Evolutionary conservation across 2,113 vertebrate species (phyloP).

Genomic region (Brienomyrus longianalis): DNA sequence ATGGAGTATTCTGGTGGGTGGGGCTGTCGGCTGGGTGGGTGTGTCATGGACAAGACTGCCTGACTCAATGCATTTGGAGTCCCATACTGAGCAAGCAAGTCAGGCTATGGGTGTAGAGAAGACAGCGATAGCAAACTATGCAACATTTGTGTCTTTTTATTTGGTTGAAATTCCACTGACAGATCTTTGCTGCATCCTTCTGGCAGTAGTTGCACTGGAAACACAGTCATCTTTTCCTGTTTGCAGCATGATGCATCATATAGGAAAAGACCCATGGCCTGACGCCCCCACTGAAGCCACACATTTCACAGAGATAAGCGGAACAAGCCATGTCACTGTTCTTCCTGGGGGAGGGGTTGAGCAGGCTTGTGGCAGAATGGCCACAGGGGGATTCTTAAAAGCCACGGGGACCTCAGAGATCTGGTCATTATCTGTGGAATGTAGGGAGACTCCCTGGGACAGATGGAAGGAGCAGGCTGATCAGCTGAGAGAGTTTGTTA

Average conservation of each 20-base stretch:
- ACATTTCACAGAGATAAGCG: constrained; percentile 3
- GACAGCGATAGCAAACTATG: neutral
- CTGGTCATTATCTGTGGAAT: constrained; percentile 5
- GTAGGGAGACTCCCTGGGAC: neutral
- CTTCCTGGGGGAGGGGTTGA: neutral
- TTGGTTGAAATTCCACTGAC: neutral
- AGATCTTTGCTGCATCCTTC: neutral
- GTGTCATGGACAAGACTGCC: neutral
- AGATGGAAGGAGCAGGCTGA: constrained; percentile 10
- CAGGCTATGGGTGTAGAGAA: neutral
- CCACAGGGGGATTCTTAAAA: neutral
- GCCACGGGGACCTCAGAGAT: neutral
- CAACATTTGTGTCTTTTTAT: neutral
- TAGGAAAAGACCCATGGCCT: neutral
- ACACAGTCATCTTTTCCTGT: neutral
- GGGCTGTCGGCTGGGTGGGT: neutral
- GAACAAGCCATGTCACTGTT: neutral
- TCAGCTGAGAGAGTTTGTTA: neutral
- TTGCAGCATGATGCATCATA: neutral
- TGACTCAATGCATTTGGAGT: neutral
- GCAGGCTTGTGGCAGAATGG: neutral
- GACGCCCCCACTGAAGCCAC: neutral
- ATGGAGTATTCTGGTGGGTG: neutral
- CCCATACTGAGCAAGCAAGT: neutral
- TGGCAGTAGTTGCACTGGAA: neutral